These are phyloP conservation scores for Portevinia maculata DNA, from an alignment of 2,888 invertebrate genomes.

Conservation along the genomic window DNA sequence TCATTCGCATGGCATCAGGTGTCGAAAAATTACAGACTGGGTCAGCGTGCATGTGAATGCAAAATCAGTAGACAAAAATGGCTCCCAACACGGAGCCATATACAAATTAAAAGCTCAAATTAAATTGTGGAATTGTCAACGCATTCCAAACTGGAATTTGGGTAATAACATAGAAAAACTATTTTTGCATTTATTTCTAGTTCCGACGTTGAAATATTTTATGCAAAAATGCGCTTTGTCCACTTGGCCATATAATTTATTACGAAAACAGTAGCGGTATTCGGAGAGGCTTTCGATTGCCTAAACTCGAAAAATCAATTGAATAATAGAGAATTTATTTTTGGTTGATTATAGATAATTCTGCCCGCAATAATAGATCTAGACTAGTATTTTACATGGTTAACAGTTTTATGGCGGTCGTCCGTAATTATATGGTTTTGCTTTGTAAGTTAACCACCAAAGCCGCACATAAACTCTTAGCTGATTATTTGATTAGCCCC, in stretches of 20 bases:
- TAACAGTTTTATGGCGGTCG: background rate
- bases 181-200: background rate
- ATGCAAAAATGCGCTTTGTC: too few species aligned
- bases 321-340: constrained; percentile 19
- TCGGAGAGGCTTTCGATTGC: background rate
- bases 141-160: constrained; percentile 19
- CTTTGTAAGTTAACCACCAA: constrained; percentile 8
- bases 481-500: constrained; percentile 31
- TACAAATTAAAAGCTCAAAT: constrained; percentile 31
- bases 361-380: background rate
- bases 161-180: background rate
- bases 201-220: background rate
- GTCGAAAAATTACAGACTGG: constrained; percentile 15
- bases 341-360: background rate
- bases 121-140: constrained; percentile 6
- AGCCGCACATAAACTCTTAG: background rate
- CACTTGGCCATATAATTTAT: background rate
- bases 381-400: constrained; percentile 3
- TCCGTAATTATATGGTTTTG: constrained; percentile 1
- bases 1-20: constrained; percentile 41
- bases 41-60: background rate
- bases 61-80: constrained; percentile 25
- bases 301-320: constrained; percentile 36
- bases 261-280: background rate
- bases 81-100: constrained; percentile 38